Conservation (phyloP, 2,888 invertebrate species). For the Andrena dorsata region DNA sequence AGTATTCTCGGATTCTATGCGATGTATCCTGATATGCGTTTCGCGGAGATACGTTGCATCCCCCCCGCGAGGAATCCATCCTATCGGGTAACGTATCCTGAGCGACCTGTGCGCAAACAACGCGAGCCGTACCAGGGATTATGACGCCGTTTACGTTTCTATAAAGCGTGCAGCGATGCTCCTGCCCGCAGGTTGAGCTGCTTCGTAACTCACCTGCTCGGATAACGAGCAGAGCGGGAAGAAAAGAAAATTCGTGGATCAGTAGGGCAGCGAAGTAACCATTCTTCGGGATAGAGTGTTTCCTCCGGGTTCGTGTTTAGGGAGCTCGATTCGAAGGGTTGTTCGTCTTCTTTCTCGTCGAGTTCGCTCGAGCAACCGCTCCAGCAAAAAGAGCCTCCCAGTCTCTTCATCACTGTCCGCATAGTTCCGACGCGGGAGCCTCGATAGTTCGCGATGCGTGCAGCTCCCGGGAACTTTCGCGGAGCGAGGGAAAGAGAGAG, state of each 20-base stretch:
- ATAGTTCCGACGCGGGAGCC: conserved; percentile 30
- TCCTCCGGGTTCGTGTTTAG: neutral
- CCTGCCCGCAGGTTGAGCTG: neutral
- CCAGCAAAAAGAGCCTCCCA: neutral
- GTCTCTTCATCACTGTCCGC: conserved; percentile 32
- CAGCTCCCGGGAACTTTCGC: conserved; percentile 39
- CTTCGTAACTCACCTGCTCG: neutral
- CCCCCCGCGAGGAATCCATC: neutral
- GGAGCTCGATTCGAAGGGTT: neutral
- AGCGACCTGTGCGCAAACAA: conserved; percentile 3
- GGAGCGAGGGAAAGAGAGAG: neutral
- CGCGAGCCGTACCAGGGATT: neutral
- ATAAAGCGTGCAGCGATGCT: neutral
- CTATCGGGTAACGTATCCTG: conserved; percentile 6
- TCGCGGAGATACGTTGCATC: conserved; percentile 3
- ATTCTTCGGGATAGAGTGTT: neutral
- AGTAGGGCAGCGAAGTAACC: neutral
- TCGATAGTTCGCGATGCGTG: conserved; percentile 50
- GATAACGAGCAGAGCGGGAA: neutral
- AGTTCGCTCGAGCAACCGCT: neutral
- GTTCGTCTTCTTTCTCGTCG: neutral
- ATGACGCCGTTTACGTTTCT: neutral
- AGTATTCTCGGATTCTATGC: conserved; percentile 6
- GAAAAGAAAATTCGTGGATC: conserved; percentile 4
- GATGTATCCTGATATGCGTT: conserved; percentile 1